phyloP scores from a whole-genome alignment of 2,113 vertebrate species.

The Picathartes gymnocephalus region DNA sequence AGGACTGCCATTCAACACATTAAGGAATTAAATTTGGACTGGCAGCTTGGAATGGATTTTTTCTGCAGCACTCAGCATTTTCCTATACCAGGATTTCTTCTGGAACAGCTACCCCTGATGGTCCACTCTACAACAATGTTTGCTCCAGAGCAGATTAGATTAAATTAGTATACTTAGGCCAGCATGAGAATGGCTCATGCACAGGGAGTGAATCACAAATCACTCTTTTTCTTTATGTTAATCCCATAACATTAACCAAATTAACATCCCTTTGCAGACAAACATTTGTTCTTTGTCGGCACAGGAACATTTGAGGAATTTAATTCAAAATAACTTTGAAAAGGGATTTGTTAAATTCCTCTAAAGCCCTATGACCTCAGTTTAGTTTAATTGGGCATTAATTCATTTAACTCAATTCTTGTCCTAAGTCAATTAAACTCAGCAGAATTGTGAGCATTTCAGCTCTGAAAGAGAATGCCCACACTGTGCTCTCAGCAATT shows the following conservation, averaged over 20 bases:
- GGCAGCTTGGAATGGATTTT: not conserved
- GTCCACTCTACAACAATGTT: not conserved
- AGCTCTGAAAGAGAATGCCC: not conserved
- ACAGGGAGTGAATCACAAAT: not conserved
- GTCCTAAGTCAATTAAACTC: slow-evolving; percentile 24
- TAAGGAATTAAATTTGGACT: slow-evolving; percentile 35
- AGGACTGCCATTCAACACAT: not conserved
- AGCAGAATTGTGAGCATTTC: not conserved
- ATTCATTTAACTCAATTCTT: not conserved
- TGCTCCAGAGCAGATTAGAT: not conserved
- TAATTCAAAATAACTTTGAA: slow-evolving; percentile 28
- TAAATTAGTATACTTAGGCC: not conserved
- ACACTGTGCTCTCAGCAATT: not conserved
- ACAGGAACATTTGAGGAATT: not conserved
- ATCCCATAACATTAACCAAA: slow-evolving; percentile 20
- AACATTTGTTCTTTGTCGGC: not conserved
- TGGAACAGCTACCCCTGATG: not conserved
- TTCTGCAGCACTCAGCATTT: slow-evolving; percentile 22
- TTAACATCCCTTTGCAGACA: not conserved
- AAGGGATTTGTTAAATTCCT: slow-evolving; percentile 24
- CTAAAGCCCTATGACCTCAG: not conserved
- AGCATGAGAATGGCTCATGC: not conserved
- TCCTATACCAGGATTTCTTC: not conserved
- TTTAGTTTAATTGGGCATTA: slow-evolving; percentile 27
- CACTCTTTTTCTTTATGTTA: slow-evolving; percentile 2